Percentiles rank a stretch among this genome's conserved stretches.
Conservation (phyloP, 2,797 vertebrate genomes). For the Microtus californicus region DNA sequence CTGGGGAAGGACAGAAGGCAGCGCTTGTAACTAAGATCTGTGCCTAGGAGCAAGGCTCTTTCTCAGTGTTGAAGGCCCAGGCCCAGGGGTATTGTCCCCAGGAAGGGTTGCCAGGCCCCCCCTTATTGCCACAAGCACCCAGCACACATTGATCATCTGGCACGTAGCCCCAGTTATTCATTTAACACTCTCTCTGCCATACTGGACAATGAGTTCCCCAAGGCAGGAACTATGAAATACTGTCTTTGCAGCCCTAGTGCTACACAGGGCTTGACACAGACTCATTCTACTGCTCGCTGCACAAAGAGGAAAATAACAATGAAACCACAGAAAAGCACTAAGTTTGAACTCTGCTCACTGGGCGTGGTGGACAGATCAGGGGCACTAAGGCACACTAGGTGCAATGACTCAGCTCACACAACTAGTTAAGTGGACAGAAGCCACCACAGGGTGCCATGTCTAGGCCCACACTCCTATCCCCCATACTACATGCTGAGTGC, state of each 20-base stretch:
- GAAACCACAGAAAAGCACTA: not conserved
- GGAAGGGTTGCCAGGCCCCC: not conserved
- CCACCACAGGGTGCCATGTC: not conserved
- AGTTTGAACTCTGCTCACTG: not conserved
- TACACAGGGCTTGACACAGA: not conserved
- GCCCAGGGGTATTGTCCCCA: not conserved
- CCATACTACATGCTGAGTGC: not conserved
- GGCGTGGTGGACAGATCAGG: not conserved
- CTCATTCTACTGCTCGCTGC: not conserved
- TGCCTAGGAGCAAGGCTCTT: fast-evolving
- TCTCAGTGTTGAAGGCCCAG: not conserved
- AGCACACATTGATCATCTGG: not conserved
- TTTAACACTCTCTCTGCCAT: conserved; percentile 2
- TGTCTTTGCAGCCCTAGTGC: not conserved
- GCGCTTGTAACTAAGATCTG: not conserved
- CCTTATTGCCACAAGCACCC: not conserved
- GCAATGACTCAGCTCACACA: not conserved
- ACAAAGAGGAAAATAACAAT: not conserved
- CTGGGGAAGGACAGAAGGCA: conserved; percentile 84
- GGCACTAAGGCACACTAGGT: not conserved
- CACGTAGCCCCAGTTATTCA: not conserved
- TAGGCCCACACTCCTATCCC: not conserved
- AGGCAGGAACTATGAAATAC: not conserved
- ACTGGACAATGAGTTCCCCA: not conserved
- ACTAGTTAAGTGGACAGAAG: not conserved